Percentiles rank a stretch among this genome's conserved stretches.
These are phyloP conservation scores for Anolis apletophallus DNA, from an alignment of 2,797 vertebrate genomes.

Conservation along the genomic window DNA sequence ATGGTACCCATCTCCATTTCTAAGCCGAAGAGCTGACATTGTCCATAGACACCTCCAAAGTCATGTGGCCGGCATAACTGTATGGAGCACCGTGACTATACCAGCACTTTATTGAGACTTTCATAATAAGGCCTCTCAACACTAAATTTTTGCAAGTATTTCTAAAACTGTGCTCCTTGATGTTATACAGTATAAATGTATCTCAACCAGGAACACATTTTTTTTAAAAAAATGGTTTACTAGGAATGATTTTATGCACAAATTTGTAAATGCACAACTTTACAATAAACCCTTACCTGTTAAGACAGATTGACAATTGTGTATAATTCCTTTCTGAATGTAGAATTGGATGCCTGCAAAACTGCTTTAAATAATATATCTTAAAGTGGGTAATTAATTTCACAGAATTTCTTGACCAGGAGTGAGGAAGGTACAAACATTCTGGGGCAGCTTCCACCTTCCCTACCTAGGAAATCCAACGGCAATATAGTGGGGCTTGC, in stretches of 20 bases:
- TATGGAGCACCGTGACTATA: conserved; percentile 6
- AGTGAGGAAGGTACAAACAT: background rate
- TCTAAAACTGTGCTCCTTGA: conserved; percentile 45
- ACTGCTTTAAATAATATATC: background rate
- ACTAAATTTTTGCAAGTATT: conserved; percentile 44
- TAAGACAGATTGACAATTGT: conserved; percentile 10
- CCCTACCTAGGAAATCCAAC: background rate
- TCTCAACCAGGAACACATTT: conserved; percentile 16
- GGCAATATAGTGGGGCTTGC: background rate
- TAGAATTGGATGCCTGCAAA: background rate
- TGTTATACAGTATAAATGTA: conserved; percentile 23
- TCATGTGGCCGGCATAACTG: no score
- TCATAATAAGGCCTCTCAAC: conserved; percentile 36
- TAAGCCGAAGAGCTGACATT: no score
- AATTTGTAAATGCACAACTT: conserved; percentile 60
- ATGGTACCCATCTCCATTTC: no score
- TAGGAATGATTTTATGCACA: conserved; percentile 27
- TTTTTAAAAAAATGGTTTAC: conserved; percentile 36
- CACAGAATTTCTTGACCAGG: background rate
- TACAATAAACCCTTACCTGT: conserved; percentile 61
- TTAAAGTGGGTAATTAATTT: background rate
- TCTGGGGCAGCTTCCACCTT: background rate
- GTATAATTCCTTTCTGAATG: background rate
- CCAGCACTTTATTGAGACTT: conserved; percentile 65
- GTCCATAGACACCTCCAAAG: no score